A percentile compares a stretch with the other conserved stretches of the same genome.
phyloP scores from a whole-genome alignment of 2,888 invertebrate species.

The Pherbina coryleti region DNA sequence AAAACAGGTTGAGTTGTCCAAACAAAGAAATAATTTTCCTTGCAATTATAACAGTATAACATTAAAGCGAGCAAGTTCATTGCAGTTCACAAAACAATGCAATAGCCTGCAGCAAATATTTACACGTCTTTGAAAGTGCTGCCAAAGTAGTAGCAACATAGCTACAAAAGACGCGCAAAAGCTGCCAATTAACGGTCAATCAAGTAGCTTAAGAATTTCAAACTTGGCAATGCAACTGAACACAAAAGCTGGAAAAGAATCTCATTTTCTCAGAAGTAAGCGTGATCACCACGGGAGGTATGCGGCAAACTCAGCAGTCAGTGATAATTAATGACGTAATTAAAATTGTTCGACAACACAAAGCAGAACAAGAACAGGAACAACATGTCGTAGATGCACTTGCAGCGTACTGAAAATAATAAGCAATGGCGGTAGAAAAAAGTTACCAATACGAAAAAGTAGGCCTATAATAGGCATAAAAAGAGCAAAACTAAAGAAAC shows the following conservation, averaged over 20 bases:
- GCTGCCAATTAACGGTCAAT: neutral
- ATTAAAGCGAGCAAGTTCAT: too few relatives aligned
- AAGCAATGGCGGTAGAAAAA: neutral
- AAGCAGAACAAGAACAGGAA: neutral
- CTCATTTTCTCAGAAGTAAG: too few relatives aligned
- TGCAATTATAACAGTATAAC: too few relatives aligned
- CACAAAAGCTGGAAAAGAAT: too few relatives aligned
- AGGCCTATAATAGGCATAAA: neutral
- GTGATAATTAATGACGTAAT: conserved; percentile 19
- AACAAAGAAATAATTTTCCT: too few relatives aligned
- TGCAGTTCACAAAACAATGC: neutral
- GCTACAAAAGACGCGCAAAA: too few relatives aligned
- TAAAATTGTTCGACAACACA: neutral
- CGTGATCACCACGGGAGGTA: neutral
- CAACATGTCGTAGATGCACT: neutral
- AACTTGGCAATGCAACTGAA: neutral
- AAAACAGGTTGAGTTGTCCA: too few relatives aligned
- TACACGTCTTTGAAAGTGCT: neutral
- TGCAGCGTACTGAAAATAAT: neutral
- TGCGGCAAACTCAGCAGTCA: too few relatives aligned
- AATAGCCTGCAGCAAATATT: neutral
- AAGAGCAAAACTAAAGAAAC: neutral
- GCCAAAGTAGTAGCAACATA: neutral
- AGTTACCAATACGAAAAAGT: neutral
- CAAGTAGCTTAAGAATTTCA: neutral